Base-by-base conservation (phyloP, 2,797 vertebrate species). In the Alectoris magna region DNA sequence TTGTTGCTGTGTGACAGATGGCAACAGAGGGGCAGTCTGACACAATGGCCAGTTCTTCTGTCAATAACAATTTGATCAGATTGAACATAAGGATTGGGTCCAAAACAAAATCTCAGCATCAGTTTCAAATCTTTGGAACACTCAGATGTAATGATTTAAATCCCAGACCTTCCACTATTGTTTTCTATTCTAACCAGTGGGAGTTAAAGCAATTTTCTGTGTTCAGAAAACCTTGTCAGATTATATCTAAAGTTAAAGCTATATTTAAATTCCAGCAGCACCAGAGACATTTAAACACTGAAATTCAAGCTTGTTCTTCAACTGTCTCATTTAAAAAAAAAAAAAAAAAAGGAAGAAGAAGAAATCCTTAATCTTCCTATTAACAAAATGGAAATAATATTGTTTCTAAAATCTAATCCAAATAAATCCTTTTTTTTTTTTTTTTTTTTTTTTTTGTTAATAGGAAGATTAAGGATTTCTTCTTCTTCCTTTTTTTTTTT, bases 41-140 rank as follows among this genome's bases (percentile, higher is more conserved):
- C 51, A 53, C 51, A 53, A 53, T 29, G 51, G 27, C 16, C 66
- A 34, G 66, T 72, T 79, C 49, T 76, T 84, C 55, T 66, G 19
- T 31, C 46, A 72, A 14, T 67, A 67, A 44, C 3, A 12, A 44
- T 7, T 75, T n/a, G 11, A 46, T 88, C 34, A 75, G n/a, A 76
- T 2, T 22, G 51, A 46, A 59, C 0, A 1, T n/a, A 55, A 81
- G 10, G 9, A 31, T 10, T 14, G 75, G 14, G 11, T 10, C 17
- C n/a, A 66, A 75, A 22, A 63, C 27, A 77, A 46, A 74, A 85
- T 62, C 31, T 69, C 23, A 3, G 43, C 34, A 62, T 38, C 34
- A 55, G 5, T n/a, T 17, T 71, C 66, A 92, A 73, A 85, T 60
- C 55, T 87, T 55, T 89, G 21, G 64, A 55, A 75, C 69, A 69